Conservation (phyloP, 2,888 invertebrate genomes). For the Drosophila mercatorum region DNA sequence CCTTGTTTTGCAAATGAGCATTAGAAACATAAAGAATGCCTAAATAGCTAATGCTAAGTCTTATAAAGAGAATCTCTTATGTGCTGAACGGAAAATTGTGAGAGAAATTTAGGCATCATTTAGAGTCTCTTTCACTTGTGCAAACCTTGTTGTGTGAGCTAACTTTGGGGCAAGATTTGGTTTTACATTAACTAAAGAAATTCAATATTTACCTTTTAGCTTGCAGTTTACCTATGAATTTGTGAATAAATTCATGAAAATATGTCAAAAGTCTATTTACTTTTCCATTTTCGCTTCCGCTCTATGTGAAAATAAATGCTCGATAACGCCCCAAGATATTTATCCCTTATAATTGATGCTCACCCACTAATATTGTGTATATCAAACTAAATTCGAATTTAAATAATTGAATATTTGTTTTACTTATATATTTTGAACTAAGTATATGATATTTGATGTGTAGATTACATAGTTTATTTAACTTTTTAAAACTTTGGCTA, state of each 20-base stretch:
- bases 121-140: too few species aligned
- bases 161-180: too few species aligned
- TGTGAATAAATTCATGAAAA: neutral
- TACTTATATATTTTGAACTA: neutral
- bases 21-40: constrained; percentile 46
- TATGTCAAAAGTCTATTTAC: neutral
- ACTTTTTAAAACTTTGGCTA: neutral
- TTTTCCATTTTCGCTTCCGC: neutral
- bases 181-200: neutral
- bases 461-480: neutral
- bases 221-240: neutral
- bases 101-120: neutral
- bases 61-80: constrained; percentile 7
- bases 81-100: neutral
- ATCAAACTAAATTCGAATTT: neutral
- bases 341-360: neutral
- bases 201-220: neutral
- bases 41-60: constrained; percentile 4
- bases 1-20: constrained; percentile 57
- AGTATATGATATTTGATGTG: neutral
- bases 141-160: too few species aligned
- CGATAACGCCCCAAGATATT: neutral
- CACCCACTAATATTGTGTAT: neutral
- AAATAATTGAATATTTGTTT: neutral
- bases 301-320: neutral